Conservation (phyloP, 2,113 vertebrate genomes). For the Corythaixoides concolor region DNA sequence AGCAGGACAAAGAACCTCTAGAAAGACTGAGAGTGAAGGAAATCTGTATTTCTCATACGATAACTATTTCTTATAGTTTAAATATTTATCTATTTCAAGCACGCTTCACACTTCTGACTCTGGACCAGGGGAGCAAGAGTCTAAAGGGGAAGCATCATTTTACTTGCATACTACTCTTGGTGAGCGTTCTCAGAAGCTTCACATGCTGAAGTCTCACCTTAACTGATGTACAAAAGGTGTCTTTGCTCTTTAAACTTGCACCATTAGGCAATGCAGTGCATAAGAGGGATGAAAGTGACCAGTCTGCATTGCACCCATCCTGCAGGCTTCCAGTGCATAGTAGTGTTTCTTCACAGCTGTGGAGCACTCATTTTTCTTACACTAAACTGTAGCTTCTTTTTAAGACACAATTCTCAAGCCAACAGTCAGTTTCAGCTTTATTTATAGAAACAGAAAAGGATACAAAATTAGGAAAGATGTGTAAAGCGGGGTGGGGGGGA, state of each 20-base stretch:
- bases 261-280: background rate
- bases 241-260: background rate
- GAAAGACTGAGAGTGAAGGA: background rate
- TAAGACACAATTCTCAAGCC: background rate
- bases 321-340: background rate
- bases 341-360: background rate
- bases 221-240: background rate
- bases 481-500: background rate
- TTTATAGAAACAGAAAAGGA: conserved; percentile 14
- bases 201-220: background rate
- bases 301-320: background rate
- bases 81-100: too few relatives aligned
- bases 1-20: background rate
- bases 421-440: conserved; percentile 26
- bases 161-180: background rate
- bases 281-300: background rate
- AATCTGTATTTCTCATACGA: background rate
- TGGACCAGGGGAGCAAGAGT: background rate
- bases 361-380: background rate
- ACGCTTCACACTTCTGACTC: background rate
- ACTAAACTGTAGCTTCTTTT: background rate
- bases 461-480: background rate
- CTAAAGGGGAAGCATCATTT: background rate
- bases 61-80: too few relatives aligned
- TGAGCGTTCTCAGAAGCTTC: background rate